Evolutionary conservation across 2,888 invertebrate species (phyloP), one percentile per base, ranked within the genome.

Genomic region (Ormyrus thymus): DNA sequence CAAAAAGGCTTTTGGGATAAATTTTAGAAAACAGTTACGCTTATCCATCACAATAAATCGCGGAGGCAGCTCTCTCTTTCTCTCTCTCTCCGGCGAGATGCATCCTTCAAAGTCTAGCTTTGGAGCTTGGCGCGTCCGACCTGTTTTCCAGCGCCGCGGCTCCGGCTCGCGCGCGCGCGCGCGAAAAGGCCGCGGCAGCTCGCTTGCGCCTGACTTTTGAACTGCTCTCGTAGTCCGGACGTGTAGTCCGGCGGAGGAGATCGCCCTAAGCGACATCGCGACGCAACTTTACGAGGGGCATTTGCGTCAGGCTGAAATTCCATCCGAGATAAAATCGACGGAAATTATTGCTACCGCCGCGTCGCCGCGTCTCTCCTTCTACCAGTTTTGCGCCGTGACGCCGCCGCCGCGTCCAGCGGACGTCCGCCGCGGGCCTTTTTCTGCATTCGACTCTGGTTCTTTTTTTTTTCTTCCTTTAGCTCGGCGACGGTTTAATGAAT

Each of bases 261-360:
- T 82, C 81, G 81, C 69, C 78, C 81, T 82, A 79, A 84, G 83
- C 84, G 86, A 85, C 84, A 86, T 85, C 83, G 84, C 84, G 83
- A 83, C 84, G 83, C 83, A 82, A 85, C 82, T 87, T 87, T 86
- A 87, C 85, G 87, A 85, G 84, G 81, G 80, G 82, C 85, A 86
- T 86, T 87, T 86, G 82, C 84, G 85, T 85, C 84, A 84, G 78
- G 80, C 81, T 83, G 82, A 85, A 86, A 86, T 87, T 87, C 86
- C 84, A 81, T 59, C 61, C 29, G 75, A 86, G 87, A 87, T 87
- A 85, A 86, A 84, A 87, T 87, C 86, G 83, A 76, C 81, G 82
- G 84, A 83, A 87, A 87, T 87, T 86, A 86, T 87, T 84, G 85
- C 85, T 84, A 85, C 85, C 83, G 83, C 83, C 78, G 80, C 43